These are phyloP conservation scores for Rhamnusium bicolor DNA, from an alignment of 2,888 invertebrate species.

Conservation along the genomic window DNA sequence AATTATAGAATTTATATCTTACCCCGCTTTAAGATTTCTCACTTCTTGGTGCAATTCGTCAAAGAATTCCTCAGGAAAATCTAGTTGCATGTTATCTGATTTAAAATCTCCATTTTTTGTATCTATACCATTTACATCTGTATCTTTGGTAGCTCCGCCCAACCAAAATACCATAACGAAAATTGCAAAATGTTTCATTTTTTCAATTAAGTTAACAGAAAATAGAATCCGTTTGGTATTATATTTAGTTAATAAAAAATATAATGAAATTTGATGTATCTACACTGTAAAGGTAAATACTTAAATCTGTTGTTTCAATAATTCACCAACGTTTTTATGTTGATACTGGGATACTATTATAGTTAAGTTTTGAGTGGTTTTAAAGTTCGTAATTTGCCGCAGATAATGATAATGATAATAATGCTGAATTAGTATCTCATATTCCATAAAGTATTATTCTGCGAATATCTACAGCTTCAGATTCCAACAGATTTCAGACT, in stretches of 20 bases:
- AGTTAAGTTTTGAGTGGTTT: background rate
- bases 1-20: background rate
- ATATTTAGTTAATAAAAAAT: background rate
- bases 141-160: background rate
- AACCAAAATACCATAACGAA: background rate
- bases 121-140: background rate
- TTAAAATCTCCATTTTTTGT: background rate
- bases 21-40: background rate
- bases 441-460: too few species aligned
- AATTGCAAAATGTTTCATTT: background rate
- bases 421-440: too few species aligned
- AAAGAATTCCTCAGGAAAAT: background rate
- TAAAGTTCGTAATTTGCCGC: background rate
- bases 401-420: background rate
- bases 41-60: background rate
- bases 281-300: background rate
- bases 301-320: background rate
- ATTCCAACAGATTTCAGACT: too few species aligned
- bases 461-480: too few species aligned
- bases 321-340: background rate
- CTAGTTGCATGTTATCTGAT: background rate
- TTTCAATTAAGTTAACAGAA: too few species aligned
- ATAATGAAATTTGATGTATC: background rate
- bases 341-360: too few species aligned
- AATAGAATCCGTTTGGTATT: background rate